Conservation (phyloP, 2,113 vertebrate species). For the Anguilla rostrata region DNA sequence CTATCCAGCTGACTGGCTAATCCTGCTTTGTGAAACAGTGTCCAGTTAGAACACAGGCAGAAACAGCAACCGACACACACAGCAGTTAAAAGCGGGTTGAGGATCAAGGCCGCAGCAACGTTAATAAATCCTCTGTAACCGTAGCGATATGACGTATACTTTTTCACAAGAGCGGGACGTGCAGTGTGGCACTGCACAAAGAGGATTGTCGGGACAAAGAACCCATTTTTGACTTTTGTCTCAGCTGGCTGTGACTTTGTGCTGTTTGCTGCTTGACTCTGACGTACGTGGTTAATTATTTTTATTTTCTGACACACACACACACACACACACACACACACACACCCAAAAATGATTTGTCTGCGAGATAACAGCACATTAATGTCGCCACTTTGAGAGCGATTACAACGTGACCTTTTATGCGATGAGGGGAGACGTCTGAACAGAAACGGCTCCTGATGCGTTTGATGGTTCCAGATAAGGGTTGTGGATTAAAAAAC, state of each 20-base stretch:
- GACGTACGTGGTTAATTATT: background rate
- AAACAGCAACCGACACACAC: too few relatives aligned
- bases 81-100: too few relatives aligned
- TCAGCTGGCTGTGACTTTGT: background rate
- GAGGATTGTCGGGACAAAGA: background rate
- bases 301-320: background rate
- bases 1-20: too few relatives aligned
- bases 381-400: background rate
- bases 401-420: slow-evolving; percentile 27
- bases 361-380: background rate
- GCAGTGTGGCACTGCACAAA: too few relatives aligned
- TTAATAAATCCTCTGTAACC: too few relatives aligned
- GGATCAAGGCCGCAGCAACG: too few relatives aligned
- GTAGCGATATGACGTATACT: too few relatives aligned
- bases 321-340: too few relatives aligned
- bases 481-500: slow-evolving; percentile 17
- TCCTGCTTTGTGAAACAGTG: too few relatives aligned
- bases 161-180: too few relatives aligned
- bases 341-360: background rate
- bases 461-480: slow-evolving; percentile 2
- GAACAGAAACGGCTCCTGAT: slow-evolving; percentile 14
- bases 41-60: too few relatives aligned
- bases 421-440: slow-evolving; percentile 21
- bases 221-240: background rate
- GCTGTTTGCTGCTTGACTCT: background rate